Conservation (phyloP, 2,113 vertebrate species). For the Tetraodon nigroviridis region DNA sequence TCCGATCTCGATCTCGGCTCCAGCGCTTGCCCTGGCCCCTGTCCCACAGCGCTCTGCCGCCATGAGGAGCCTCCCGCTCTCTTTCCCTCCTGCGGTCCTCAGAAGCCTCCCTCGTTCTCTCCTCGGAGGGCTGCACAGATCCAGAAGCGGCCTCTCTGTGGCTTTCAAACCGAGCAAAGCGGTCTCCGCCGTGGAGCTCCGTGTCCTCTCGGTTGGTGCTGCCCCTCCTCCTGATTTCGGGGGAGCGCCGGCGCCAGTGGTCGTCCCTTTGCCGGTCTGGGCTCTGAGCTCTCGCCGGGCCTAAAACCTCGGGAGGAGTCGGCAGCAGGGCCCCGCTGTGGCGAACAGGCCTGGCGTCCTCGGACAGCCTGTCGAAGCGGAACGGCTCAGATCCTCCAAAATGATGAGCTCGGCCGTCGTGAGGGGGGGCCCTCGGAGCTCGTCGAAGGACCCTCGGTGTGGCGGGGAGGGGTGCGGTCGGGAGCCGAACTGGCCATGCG, state of each 20-base stretch:
- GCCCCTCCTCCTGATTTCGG: conserved; percentile 81
- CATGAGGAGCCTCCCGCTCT: conserved; percentile 63
- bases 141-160: conserved; percentile 66
- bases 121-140: conserved; percentile 70
- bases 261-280: conserved; percentile 76
- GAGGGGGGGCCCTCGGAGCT: conserved; percentile 76
- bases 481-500: conserved; percentile 77
- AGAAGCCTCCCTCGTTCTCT: conserved; percentile 73
- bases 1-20: conserved; percentile 72
- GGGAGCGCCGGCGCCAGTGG: conserved; percentile 73
- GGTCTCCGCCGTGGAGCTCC: conserved; percentile 69
- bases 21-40: conserved; percentile 72
- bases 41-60: conserved; percentile 71
- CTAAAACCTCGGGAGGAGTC: conserved; percentile 72
- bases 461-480: conserved; percentile 72
- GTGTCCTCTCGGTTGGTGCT: conserved; percentile 70
- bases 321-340: conserved; percentile 83
- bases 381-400: conserved; percentile 83
- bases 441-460: conserved; percentile 84
- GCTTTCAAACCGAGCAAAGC: conserved; percentile 81
- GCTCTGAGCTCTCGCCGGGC: conserved; percentile 74
- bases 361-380: conserved; percentile 77
- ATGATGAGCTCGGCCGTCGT: conserved; percentile 76
- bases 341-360: conserved; percentile 74
- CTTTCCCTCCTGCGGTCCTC: conserved; percentile 82